Base-by-base conservation (phyloP, 2,113 vertebrate species). In the Cinclus cinclus region DNA sequence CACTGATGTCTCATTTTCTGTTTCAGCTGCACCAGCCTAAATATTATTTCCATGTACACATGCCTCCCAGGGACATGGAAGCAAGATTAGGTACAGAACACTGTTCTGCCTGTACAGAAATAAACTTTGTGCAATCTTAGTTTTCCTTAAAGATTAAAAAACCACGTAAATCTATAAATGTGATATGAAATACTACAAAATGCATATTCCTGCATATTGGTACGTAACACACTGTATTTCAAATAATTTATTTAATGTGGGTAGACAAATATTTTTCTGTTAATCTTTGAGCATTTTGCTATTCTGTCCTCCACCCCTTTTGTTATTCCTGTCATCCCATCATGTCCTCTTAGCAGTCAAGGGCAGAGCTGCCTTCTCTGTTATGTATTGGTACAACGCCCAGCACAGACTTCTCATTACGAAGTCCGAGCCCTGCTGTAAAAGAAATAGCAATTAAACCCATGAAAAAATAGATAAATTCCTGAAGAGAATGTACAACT, bases 401-500 rank as follows among this genome's bases (percentile, higher is more conserved):
- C 94, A 93, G 82, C 74, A 86, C 93, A 92, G 76, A n/a, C 25
- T 76, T 80, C 84, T 92, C 82, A 46, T 89, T 63, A 80, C 2
- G 0, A 90, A 59, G 68, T 74, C 56, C 35, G 70, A 96, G 75
- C 64, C 44, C 30, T 3, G 3, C 75, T 74, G 41, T 12, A 70
- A 87, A 89, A 95, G 46, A 71, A 90, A 80, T 13, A 79, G 75
- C 75, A 93, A 93, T 95, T 94, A 96, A 92, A 79, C 25, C 41
- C 62, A 42, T 3, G 73, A 77, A 94, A 31, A 95, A 87, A 74
- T 50, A 90, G 71, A 94, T 74, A 60, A 41, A 84, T 90, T 88
- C 96, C 79, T 83, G 63, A 90, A 83, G 59, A 77, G 85, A 94
- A 85, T 31, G 59, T 62, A 50, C 62, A 83, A 88, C 58, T 92